A percentile compares a stretch with the other conserved stretches of the same genome.
phyloP scores from a whole-genome alignment of 2,113 vertebrate genomes.

The Oreochromis niloticus region DNA sequence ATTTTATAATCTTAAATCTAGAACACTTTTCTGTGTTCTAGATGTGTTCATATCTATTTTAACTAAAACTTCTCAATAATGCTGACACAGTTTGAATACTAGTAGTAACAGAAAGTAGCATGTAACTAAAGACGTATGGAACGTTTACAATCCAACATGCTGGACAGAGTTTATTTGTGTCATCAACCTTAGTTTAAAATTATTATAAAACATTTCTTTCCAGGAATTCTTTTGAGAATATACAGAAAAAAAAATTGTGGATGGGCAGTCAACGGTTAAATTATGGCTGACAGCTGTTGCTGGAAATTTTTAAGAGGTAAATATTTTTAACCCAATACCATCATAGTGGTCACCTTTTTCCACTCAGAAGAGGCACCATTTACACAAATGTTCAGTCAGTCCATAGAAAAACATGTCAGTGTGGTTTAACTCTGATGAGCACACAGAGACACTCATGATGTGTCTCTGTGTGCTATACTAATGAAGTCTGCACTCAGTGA shows the following conservation, averaged over 20 bases:
- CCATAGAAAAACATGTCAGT: background rate
- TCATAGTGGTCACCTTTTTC: background rate
- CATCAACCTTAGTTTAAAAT: background rate
- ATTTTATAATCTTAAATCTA: background rate
- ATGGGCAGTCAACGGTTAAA: fast-evolving
- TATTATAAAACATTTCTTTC: too few relatives aligned
- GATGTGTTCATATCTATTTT: background rate
- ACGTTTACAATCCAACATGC: background rate
- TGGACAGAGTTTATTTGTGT: background rate
- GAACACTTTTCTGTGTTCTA: background rate
- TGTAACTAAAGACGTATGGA: background rate
- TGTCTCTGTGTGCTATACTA: background rate
- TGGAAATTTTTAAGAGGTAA: background rate
- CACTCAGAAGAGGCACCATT: fast-evolving
- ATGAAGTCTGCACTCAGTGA: background rate
- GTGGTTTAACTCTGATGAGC: background rate
- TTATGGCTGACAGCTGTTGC: background rate
- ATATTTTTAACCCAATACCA: background rate
- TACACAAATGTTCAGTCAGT: background rate
- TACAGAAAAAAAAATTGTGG: background rate
- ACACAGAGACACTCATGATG: fast-evolving
- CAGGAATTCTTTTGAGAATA: background rate
- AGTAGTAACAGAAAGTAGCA: fast-evolving
- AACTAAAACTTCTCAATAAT: fast-evolving
- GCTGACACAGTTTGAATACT: background rate